Evolutionary conservation across 2,797 vertebrate species (phyloP).

Genomic region (Echiichthys vipera): DNA sequence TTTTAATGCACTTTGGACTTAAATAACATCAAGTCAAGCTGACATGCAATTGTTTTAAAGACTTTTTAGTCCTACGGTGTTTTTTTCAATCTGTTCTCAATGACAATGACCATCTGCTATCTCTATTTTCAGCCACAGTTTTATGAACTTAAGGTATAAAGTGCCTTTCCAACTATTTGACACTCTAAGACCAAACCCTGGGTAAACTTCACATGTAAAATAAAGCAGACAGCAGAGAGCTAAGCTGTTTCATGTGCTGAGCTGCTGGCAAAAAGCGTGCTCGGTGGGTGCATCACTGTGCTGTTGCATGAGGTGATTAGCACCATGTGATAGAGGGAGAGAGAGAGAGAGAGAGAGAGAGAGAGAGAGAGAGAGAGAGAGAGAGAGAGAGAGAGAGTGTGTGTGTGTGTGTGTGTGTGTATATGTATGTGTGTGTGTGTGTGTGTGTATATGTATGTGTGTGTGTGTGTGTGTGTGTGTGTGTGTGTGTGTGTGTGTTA

Average conservation of each 20-base stretch:
- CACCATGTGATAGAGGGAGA: no score
- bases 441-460: neutral
- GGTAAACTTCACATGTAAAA: constrained; percentile 39
- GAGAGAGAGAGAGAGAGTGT: constrained; percentile 19
- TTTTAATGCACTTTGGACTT: neutral
- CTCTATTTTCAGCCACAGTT: constrained; percentile 23
- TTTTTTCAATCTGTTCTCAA: no score
- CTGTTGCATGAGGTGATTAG: constrained; percentile 32
- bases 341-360: no score
- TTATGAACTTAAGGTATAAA: constrained; percentile 32
- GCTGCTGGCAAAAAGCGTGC: constrained; percentile 41
- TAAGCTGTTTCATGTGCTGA: constrained; percentile 65
- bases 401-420: constrained; percentile 10
- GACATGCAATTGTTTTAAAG: constrained; percentile 1
- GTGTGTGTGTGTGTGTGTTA: constrained; percentile 6
- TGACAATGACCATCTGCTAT: no score
- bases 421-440: neutral
- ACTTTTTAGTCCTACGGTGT: neutral
- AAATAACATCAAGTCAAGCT: neutral
- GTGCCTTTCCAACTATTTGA: constrained; percentile 25
- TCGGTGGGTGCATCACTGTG: constrained; percentile 26
- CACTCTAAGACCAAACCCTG: constrained; percentile 4
- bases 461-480: neutral
- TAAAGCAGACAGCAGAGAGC: constrained; percentile 30
- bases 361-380: no score